Conservation (phyloP, 2,113 vertebrate species). For the Cyanoramphus novaezelandiae region DNA sequence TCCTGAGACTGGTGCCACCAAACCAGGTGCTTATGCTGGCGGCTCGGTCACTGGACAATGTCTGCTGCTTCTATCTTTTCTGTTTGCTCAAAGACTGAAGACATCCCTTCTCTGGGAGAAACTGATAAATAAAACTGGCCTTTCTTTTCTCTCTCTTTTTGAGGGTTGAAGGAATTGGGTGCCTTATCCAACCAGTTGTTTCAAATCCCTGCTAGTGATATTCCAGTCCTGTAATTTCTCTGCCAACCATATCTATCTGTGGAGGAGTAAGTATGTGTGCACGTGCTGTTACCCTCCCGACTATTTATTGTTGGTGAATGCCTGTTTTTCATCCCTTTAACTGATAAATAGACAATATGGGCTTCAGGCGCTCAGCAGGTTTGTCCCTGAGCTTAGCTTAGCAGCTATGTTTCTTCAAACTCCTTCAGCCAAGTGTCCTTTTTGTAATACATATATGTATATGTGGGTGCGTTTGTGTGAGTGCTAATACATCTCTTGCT, state of each 20-base stretch:
- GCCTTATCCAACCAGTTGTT: not conserved
- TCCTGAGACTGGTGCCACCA: not conserved
- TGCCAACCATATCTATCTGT: not conserved
- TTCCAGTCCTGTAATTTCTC: not conserved
- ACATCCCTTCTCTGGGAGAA: not conserved
- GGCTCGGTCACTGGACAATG: not conserved
- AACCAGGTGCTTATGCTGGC: not conserved
- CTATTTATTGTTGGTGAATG: rapidly evolving
- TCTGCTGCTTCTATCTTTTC: not conserved
- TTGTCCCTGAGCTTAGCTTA: not conserved
- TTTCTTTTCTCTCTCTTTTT: not conserved
- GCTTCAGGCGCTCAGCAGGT: not conserved
- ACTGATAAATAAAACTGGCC: not conserved
- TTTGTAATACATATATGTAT: not conserved
- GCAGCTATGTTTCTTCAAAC: not conserved
- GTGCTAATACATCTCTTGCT: rapidly evolving
- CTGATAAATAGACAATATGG: rapidly evolving
- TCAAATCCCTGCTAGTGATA: not conserved
- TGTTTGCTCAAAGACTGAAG: not conserved
- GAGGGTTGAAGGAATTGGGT: not conserved
- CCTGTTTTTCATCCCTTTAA: not conserved
- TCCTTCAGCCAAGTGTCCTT: not conserved
- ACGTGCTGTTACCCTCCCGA: rapidly evolving
- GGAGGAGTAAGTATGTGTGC: not conserved
- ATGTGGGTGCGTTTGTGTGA: not conserved